Conservation (phyloP, 2,797 vertebrate species). For the Brachyrhaphis roseni region DNA sequence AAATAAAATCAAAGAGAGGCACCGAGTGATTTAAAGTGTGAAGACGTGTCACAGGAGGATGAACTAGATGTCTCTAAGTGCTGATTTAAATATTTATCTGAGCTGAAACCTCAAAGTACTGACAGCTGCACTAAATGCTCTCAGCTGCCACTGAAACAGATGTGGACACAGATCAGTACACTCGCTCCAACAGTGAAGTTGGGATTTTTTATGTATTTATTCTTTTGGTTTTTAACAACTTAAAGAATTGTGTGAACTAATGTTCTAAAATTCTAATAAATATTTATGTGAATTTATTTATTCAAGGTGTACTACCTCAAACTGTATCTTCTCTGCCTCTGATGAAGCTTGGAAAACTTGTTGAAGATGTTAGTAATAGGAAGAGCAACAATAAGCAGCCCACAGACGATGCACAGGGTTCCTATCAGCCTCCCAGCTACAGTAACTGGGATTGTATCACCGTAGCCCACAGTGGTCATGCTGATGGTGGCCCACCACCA, state of each 20-base stretch:
- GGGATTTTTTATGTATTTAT: not conserved
- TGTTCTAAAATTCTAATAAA: not conserved
- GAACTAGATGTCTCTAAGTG: slow-evolving; percentile 19
- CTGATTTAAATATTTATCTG: slow-evolving; percentile 46
- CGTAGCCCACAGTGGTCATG: slow-evolving; percentile 98
- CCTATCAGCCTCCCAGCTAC: slow-evolving; percentile 89
- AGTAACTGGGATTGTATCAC: slow-evolving; percentile 93
- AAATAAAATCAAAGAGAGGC: slow-evolving; percentile 24
- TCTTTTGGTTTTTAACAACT: not conserved
- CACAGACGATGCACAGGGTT: slow-evolving; percentile 91
- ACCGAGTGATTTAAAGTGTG: slow-evolving; percentile 37
- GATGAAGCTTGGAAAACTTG: slow-evolving; percentile 94
- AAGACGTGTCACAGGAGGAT: slow-evolving; percentile 27
- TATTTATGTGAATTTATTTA: not conserved
- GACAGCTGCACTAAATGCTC: slow-evolving; percentile 20
- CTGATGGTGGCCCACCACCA: slow-evolving; percentile 99
- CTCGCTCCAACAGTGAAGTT: not conserved
- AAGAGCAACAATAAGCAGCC: slow-evolving; percentile 93
- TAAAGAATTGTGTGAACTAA: not conserved
- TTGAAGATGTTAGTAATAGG: slow-evolving; percentile 98
- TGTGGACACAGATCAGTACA: not conserved
- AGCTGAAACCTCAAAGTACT: slow-evolving; percentile 29
- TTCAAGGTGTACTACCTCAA: not conserved
- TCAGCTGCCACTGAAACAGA: slow-evolving; percentile 7
- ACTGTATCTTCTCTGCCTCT: slow-evolving; percentile 86